Base-by-base conservation (phyloP, 2,888 invertebrate genomes). In the Spialia ferax region DNA sequence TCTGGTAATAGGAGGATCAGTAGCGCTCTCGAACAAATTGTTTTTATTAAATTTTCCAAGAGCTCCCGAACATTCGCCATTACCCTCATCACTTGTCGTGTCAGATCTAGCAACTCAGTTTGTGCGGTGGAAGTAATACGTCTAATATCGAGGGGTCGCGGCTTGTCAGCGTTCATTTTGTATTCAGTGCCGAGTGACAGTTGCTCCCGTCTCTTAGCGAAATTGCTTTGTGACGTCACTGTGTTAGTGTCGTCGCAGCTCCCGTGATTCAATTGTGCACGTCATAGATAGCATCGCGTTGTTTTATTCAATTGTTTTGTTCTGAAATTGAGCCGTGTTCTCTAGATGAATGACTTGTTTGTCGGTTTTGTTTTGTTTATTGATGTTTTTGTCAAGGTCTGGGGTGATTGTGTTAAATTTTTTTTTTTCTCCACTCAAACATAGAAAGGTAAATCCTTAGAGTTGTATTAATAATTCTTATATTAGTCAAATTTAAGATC, bases 181-280 rank as follows among this genome's bases (percentile, higher is more conserved):
- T 76, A 78, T 79, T 81, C 78, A 78, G 77, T 72, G 74, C 72
- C 72, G 69, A 68, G 73, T 72, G 76, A 75, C 75, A 72, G 71
- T 71, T 70, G 74, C 69, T 74, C 64, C 62, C 66, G 73, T 80
- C 84, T 86, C 82, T 89, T 86, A 88, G 84, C 81, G 77, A 81
- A 86, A 91, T 88, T 90, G 81, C 83, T 86, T 82, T 70, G 35
- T 48, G 35, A 42, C 48, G 60, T 60, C 52, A 54, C 55, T 35
- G 42, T 42, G 20, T 18, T 18, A 52, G 35, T 23, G n/a, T 35
- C 38, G 26, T 42, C 59, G 7, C 59, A 23, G 23, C 23, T 35
- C 52, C 23, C 38, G 10, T 66, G 65, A 66, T 66, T 59, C 38
- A 60, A 59, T 66, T 66, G 52, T 50, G 23, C 57, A 38, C 59